A percentile compares a stretch with the other conserved stretches of the same genome.
Evolutionary conservation across 2,113 vertebrate genomes (phyloP).

Genomic region (Menura novaehollandiae): DNA sequence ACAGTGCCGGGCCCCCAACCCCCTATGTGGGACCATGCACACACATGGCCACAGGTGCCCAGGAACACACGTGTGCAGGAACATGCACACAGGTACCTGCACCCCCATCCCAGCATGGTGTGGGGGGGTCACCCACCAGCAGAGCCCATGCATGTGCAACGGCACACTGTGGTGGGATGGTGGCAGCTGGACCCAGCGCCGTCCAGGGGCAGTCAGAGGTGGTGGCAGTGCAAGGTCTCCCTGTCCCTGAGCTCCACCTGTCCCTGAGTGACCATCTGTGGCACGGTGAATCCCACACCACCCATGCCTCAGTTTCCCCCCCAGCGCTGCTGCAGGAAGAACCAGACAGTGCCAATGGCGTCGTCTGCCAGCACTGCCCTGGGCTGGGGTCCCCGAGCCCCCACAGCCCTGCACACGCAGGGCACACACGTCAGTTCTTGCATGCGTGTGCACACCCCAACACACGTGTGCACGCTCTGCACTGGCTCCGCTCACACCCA

Average conservation of each 20-base stretch:
- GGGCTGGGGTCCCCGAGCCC: background rate
- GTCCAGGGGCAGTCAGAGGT: fast-evolving
- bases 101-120: too few relatives aligned
- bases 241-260: background rate
- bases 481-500: background rate
- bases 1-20: background rate
- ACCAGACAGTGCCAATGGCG: fast-evolving
- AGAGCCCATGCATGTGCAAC: background rate
- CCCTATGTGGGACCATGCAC: background rate
- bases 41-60: fast-evolving
- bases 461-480: fast-evolving
- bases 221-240: background rate
- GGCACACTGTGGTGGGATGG: fast-evolving
- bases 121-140: background rate
- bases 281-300: fast-evolving
- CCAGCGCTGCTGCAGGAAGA: background rate
- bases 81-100: background rate
- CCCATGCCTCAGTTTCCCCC: background rate
- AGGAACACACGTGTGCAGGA: background rate
- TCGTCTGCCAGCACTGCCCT: fast-evolving
- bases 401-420: background rate
- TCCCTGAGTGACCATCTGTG: background rate
- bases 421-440: fast-evolving
- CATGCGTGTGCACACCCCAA: background rate
- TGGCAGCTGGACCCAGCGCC: background rate